A percentile compares a stretch with the other conserved stretches of the same genome.
Conservation (phyloP, 2,888 invertebrate genomes). For the Ophion costatus region DNA sequence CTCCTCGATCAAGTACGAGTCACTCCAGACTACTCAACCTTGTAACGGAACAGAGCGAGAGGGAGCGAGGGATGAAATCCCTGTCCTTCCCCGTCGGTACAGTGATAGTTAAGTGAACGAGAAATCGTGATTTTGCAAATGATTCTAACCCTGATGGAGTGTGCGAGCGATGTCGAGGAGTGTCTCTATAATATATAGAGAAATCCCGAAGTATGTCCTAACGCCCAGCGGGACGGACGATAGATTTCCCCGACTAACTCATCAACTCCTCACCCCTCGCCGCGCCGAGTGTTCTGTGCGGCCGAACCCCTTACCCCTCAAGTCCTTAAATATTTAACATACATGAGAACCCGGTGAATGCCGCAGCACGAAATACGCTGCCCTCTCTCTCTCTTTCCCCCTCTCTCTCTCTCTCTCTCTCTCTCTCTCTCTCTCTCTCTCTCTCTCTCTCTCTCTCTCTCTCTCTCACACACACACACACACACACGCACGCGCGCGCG, state of each 20-base stretch:
- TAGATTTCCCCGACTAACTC: slow-evolving; percentile 57
- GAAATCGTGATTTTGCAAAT: slow-evolving; percentile 15
- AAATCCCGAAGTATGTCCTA: slow-evolving; percentile 38
- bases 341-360: slow-evolving; percentile 42
- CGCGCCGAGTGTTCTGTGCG: slow-evolving; percentile 7
- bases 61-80: slow-evolving; percentile 61
- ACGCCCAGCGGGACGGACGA: slow-evolving; percentile 54
- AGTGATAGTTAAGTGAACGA: slow-evolving; percentile 16
- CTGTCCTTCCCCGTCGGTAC: slow-evolving; percentile 39
- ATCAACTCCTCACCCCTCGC: slow-evolving; percentile 46
- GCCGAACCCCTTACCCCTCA: neutral
- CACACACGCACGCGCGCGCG: too few relatives aligned
- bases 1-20: slow-evolving; percentile 23
- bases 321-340: slow-evolving; percentile 58
- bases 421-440: neutral
- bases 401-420: neutral
- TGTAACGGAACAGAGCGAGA: slow-evolving; percentile 21
- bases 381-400: neutral
- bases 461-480: too few relatives aligned
- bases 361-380: slow-evolving; percentile 41
- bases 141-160: slow-evolving; percentile 50
- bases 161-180: slow-evolving; percentile 54
- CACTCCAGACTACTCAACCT: slow-evolving; percentile 51
- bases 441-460: too few relatives aligned
- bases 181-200: slow-evolving; percentile 59